Evolutionary conservation across 2,888 invertebrate genomes (phyloP).

Genomic region (Phortica magna): DNA sequence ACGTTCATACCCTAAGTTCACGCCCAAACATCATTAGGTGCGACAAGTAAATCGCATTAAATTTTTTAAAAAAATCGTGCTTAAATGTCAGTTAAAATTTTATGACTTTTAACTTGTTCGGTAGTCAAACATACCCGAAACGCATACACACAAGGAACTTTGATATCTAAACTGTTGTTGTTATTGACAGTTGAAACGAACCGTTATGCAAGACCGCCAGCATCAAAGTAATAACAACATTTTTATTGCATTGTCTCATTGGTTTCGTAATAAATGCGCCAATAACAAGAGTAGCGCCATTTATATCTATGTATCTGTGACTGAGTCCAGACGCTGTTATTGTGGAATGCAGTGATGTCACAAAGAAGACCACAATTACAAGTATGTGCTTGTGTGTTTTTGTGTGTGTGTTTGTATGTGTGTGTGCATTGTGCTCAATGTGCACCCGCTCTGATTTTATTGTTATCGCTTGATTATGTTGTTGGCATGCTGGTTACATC

Average conservation of each 20-base stretch:
- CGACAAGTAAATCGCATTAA: background rate
- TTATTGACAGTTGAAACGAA: background rate
- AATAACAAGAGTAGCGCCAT: background rate
- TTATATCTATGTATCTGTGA: background rate
- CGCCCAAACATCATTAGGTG: no score
- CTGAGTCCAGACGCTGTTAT: background rate
- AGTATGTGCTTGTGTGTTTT: no score
- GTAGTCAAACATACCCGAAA: background rate
- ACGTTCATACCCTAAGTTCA: no score
- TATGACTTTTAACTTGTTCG: background rate
- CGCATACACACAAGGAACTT: background rate
- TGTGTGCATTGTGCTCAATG: no score
- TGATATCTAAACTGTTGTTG: background rate
- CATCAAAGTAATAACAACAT: background rate
- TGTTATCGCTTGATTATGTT: background rate
- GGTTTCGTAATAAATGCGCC: background rate
- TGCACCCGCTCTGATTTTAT: background rate
- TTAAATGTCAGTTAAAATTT: background rate
- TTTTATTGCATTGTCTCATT: background rate
- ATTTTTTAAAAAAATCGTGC: background rate
- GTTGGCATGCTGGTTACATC: background rate
- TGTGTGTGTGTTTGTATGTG: no score
- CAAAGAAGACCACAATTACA: background rate
- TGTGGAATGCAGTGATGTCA: background rate
- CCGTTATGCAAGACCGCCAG: background rate